These are phyloP conservation scores for Phylloscopus collybita DNA, from an alignment of 2,797 vertebrate genomes.

Conservation along the genomic window DNA sequence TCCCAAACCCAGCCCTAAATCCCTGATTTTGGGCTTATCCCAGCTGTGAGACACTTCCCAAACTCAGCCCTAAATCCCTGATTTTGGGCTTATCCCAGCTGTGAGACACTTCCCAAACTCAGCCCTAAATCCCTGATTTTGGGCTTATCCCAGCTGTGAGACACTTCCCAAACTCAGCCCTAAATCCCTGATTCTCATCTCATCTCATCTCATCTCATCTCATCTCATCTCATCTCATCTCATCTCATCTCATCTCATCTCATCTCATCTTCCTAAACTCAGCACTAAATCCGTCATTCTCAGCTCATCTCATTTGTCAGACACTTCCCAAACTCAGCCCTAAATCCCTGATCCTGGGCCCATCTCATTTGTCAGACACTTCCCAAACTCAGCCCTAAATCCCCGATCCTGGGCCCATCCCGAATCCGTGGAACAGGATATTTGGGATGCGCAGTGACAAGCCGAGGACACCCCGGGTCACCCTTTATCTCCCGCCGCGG, in stretches of 20 bases:
- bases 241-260: no score
- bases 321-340: fast-evolving
- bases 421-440: not conserved
- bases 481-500: not conserved
- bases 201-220: no score
- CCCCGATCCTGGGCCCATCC: no score
- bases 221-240: no score
- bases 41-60: not conserved
- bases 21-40: not conserved
- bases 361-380: fast-evolving
- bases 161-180: no score
- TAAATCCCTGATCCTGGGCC: fast-evolving
- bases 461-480: not conserved
- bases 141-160: not conserved
- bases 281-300: not conserved
- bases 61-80: no score
- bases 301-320: not conserved
- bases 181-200: no score
- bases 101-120: no score
- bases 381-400: not conserved
- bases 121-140: no score
- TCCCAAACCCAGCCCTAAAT: not conserved
- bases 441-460: not conserved
- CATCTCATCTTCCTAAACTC: no score
- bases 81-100: no score